Percentiles rank a stretch among this genome's conserved stretches.
Evolutionary conservation across 2,113 vertebrate genomes (phyloP).

Genomic region (Opisthocomus hoazin): DNA sequence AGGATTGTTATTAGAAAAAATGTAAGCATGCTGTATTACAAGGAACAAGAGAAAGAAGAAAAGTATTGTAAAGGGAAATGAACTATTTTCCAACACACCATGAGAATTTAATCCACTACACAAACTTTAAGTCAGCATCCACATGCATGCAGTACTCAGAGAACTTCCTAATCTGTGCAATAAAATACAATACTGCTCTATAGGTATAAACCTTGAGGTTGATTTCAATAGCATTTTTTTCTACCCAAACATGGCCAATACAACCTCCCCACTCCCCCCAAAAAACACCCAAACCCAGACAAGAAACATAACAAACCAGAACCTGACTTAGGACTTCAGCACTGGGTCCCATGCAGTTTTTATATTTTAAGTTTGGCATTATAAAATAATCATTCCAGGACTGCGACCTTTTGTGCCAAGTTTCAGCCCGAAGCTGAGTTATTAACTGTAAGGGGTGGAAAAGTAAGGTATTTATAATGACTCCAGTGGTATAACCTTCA

Average conservation of each 20-base stretch:
- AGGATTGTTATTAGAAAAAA: background rate
- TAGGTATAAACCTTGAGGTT: background rate
- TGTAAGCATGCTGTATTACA: background rate
- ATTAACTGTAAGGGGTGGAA: constrained; percentile 27
- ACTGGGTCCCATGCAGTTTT: background rate
- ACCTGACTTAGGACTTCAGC: background rate
- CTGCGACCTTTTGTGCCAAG: background rate
- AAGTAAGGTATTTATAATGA: background rate
- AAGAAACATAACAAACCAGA: background rate
- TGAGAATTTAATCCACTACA: background rate
- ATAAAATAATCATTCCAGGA: background rate
- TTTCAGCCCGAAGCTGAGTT: constrained; percentile 27
- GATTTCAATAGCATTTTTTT: background rate
- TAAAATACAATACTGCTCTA: background rate
- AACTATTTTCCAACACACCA: background rate
- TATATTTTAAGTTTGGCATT: constrained; percentile 1
- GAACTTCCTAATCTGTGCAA: background rate
- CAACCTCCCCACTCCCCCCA: no score
- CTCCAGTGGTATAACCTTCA: background rate
- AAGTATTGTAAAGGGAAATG: background rate
- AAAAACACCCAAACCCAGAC: background rate
- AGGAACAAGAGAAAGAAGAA: background rate
- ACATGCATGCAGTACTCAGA: background rate
- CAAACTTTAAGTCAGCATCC: background rate
- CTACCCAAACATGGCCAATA: background rate